phyloP scores from a whole-genome alignment of 1,140 invertebrate species.

The Coptotermes formosanus region DNA sequence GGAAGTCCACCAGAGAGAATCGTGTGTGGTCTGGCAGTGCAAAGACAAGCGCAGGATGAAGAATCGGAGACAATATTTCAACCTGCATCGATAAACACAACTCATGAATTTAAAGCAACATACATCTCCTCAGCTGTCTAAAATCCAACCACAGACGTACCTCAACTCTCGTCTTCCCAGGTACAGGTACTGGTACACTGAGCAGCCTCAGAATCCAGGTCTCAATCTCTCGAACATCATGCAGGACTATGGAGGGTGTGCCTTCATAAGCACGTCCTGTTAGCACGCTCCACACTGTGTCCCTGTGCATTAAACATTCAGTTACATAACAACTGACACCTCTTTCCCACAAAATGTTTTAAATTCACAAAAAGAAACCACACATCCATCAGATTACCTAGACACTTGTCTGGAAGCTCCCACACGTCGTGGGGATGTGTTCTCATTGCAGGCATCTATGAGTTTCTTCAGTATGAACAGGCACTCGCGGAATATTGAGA shows the following conservation, averaged over 20 bases:
- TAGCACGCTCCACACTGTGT: conserved; percentile 88
- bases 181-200: conserved; percentile 95
- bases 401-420: conserved; percentile 82
- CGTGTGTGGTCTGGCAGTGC: conserved; percentile 95
- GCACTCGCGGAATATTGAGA: conserved; percentile 96
- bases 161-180: conserved; percentile 93
- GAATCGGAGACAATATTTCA: conserved; percentile 84
- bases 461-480: conserved; percentile 92
- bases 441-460: conserved; percentile 96
- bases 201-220: conserved; percentile 96
- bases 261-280: conserved; percentile 71
- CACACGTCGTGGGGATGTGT: conserved; percentile 79
- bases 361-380: not conserved
- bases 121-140: conserved; percentile 9
- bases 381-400: conserved; percentile 58
- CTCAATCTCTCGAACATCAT: conserved; percentile 96
- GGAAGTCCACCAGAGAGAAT: conserved; percentile 96
- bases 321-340: not conserved
- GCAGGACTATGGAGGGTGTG: conserved; percentile 83
- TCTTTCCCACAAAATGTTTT: not conserved
- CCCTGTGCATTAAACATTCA: conserved; percentile 59
- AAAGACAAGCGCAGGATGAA: conserved; percentile 87
- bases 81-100: conserved; percentile 53
- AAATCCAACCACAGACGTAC: conserved; percentile 48
- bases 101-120: conserved; percentile 29